Conservation (phyloP, 2,797 vertebrate genomes). For the Cheirogaleus major region DNA sequence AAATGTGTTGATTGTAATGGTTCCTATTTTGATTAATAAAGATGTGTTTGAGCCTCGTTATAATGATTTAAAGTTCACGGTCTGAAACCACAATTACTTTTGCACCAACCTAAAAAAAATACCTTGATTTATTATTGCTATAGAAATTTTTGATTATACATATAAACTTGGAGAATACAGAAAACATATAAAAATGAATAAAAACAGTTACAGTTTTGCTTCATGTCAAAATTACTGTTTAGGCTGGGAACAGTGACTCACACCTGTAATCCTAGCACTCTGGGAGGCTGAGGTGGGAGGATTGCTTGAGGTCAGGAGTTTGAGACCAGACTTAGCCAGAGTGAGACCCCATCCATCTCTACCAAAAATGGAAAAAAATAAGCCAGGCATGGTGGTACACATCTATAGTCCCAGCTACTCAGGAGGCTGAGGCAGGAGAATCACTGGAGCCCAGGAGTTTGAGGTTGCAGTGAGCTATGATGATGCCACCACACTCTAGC, state of each 20-base stretch:
- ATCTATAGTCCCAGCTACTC: not conserved
- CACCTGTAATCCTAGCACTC: not conserved
- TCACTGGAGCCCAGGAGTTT: not conserved
- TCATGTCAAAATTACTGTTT: not conserved
- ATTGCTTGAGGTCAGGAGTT: not conserved
- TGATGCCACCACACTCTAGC: not conserved
- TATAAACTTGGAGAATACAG: not conserved
- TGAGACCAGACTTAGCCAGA: not conserved
- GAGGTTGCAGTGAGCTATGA: not conserved
- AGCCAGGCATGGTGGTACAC: not conserved
- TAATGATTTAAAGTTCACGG: too few relatives aligned
- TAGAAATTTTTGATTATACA: not conserved
- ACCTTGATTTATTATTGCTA: not conserved
- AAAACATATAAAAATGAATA: not conserved
- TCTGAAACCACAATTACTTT: too few relatives aligned
- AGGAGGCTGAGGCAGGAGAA: not conserved
- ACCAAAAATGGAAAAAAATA: not conserved
- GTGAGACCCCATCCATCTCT: not conserved
- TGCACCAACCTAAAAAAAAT: not conserved
- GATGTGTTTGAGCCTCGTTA: too few relatives aligned
- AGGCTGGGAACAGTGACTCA: not conserved
- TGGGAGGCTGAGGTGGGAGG: not conserved
- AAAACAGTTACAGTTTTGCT: not conserved
- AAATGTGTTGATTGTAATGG: too few relatives aligned
- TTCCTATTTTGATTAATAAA: too few relatives aligned